Evolutionary conservation across 2,113 vertebrate genomes (phyloP).

Genomic region (Ctenomys sociabilis): DNA sequence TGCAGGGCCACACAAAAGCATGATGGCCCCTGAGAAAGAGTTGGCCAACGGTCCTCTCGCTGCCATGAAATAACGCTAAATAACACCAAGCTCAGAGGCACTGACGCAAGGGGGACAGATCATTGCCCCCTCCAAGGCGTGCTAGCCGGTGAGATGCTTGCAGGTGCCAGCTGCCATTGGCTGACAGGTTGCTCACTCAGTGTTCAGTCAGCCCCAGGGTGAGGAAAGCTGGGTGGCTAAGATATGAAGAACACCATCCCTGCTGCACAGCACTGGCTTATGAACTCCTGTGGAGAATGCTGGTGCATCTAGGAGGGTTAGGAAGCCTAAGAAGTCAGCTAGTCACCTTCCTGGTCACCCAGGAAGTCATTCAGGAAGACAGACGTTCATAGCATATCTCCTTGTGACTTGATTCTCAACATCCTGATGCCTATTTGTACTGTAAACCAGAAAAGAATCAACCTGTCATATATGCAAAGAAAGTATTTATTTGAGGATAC

Average conservation of each 20-base stretch:
- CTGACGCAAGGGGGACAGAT: neutral
- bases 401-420: neutral
- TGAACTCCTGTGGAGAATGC: neutral
- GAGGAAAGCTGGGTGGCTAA: neutral
- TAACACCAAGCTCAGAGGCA: neutral
- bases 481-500: neutral
- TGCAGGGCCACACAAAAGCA: neutral
- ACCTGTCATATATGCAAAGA: neutral
- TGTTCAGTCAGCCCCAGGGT: neutral
- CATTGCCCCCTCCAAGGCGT: neutral
- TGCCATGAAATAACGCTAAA: no score
- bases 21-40: neutral
- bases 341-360: no score
- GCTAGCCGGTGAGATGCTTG: neutral
- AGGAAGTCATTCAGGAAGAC: neutral
- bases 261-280: neutral
- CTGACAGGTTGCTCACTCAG: neutral
- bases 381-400: neutral
- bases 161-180: neutral
- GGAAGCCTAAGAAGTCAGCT: no score
- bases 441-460: neutral
- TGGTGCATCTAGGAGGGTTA: neutral
- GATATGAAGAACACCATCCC: no score
- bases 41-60: no score
- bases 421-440: neutral